Base-by-base conservation (phyloP, 2,797 vertebrate genomes). In the Rhinella marina region DNA sequence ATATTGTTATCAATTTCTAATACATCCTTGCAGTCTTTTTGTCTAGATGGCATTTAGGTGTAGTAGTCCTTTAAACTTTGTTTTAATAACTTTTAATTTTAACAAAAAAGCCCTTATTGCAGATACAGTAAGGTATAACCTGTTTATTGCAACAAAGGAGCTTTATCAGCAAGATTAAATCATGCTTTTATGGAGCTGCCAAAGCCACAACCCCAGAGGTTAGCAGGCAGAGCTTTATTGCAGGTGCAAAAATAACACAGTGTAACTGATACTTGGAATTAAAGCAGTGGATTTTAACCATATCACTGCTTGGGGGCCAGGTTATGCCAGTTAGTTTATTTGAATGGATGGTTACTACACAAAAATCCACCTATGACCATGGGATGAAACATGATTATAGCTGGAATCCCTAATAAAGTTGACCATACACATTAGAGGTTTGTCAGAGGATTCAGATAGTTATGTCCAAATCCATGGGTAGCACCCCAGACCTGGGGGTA, bases 81-180 rank as follows among this genome's bases (percentile, higher is more conserved):
- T n/a, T 64, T 23, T 84, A 76, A 56, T 66, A 86, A 61, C 14
- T 73, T 32, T 9, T 23, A 66, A 80, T 72, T 79, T 70, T 17
- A 72, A 81, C 77, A 78, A 29, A 81, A 41, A 85, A 59, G 41
- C 23, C 57, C 66, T 85, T 85, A 52, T 81, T 73, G 77, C 27
- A 70, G 21, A 72, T 81, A 32, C 70, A 66, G 64, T 48, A 70
- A 82, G 54, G 8, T 88, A 66, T 83, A 68, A 83, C 61, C 13
- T 62, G 56, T 25, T 75, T 27, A 61, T 27, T 64, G 25, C 21
- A 85, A 85, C 77, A 88, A 85, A 81, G 77, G 61, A 56, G 66
- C 77, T 85, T 88, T 88, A 85, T 88, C 76, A 82, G 68, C 7
- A 62, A 50, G 66, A 48, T 88, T 48, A 88, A 84, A 88, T 79